Percentiles rank a stretch among this genome's conserved stretches.
Evolutionary conservation across 2,888 invertebrate species (phyloP).

Genomic region (Periphyllus acericola): DNA sequence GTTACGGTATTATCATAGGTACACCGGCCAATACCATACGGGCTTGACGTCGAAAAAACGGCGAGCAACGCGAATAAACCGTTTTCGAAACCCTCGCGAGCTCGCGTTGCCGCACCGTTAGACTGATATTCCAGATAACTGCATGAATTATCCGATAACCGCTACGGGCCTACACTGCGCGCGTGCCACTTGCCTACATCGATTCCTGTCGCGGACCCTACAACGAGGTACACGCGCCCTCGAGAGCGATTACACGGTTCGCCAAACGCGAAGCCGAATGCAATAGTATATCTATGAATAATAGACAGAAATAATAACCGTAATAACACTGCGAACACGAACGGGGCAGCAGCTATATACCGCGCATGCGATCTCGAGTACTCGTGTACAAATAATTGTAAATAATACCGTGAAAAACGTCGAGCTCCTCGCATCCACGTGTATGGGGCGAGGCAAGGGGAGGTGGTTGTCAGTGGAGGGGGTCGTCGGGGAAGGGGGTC

Average conservation of each 20-base stretch:
- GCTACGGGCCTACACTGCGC: neutral
- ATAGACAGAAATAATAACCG: neutral
- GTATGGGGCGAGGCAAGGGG: no score
- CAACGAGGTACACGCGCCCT: neutral
- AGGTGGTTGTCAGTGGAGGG: no score
- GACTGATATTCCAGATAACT: conserved; percentile 18
- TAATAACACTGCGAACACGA: no score
- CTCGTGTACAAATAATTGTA: neutral
- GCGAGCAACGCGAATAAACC: neutral
- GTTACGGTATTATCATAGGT: neutral
- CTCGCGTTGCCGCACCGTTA: neutral
- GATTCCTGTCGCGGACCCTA: neutral
- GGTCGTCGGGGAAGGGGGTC: no score
- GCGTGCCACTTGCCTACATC: neutral
- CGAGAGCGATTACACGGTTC: neutral
- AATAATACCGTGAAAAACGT: no score
- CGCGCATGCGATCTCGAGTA: neutral
- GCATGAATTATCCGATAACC: conserved; percentile 40
- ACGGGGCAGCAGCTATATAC: no score
- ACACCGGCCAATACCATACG: no score
- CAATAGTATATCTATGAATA: neutral
- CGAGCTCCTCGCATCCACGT: no score
- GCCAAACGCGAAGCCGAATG: neutral
- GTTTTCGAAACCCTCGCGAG: conserved; percentile 1
- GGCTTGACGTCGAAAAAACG: neutral